Percentiles rank a stretch among this genome's conserved stretches.
Conservation (phyloP, 2,113 vertebrate genomes). For the Agapornis roseicollis region DNA sequence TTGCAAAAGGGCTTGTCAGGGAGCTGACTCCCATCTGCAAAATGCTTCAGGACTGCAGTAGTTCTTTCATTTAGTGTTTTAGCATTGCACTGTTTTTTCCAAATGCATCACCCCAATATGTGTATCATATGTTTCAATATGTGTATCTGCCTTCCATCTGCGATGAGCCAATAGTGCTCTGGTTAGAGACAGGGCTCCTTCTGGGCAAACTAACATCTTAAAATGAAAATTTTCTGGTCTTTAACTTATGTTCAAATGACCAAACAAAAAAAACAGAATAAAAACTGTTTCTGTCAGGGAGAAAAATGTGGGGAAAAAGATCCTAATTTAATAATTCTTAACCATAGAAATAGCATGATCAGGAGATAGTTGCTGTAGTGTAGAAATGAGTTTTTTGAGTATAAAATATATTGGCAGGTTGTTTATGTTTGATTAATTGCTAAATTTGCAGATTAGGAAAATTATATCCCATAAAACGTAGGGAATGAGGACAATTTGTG, state of each 20-base stretch:
- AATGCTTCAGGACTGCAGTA: background rate
- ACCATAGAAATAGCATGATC: background rate
- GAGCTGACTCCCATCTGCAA: background rate
- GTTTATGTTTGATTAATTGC: background rate
- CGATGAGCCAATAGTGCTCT: background rate
- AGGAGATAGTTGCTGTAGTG: background rate
- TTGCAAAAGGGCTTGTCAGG: background rate
- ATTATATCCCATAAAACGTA: background rate
- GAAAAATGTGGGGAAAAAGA: background rate
- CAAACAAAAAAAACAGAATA: background rate
- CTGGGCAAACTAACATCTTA: background rate
- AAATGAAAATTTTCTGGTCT: background rate
- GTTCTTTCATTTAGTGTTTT: background rate
- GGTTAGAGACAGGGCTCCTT: background rate
- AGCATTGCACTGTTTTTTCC: background rate
- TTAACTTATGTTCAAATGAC: background rate
- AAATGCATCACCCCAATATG: background rate
- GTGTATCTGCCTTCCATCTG: background rate
- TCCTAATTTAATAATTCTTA: background rate
- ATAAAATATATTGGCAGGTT: background rate
- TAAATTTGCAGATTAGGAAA: background rate
- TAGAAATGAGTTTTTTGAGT: background rate
- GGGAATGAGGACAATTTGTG: background rate
- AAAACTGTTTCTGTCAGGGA: background rate
- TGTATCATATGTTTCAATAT: background rate